phyloP scores from a whole-genome alignment of 2,113 vertebrate species.

The Anser cygnoides region DNA sequence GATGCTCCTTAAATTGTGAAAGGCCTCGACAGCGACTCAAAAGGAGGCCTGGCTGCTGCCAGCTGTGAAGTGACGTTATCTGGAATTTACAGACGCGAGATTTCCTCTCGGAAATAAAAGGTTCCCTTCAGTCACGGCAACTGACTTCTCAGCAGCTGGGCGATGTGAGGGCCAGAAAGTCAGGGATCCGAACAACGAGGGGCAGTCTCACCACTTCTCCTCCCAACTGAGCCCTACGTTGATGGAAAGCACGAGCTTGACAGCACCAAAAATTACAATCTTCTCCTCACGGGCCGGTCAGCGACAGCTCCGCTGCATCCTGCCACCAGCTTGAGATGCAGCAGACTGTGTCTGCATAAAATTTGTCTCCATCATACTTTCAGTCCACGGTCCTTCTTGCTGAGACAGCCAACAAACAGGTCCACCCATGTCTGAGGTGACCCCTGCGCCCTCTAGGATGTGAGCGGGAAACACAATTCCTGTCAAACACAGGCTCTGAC shows the following conservation, averaged over 20 bases:
- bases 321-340: not conserved
- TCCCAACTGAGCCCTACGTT: not conserved
- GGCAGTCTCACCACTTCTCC: not conserved
- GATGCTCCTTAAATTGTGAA: not conserved
- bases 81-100: not conserved
- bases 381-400: not conserved
- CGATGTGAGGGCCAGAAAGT: not conserved
- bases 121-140: not conserved
- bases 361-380: not conserved
- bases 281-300: not conserved
- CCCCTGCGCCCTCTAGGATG: not conserved
- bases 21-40: not conserved
- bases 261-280: not conserved
- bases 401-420: not conserved
- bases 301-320: not conserved
- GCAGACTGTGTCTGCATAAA: rapidly evolving
- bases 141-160: not conserved
- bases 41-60: not conserved
- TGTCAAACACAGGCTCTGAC: not conserved
- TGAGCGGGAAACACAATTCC: not conserved
- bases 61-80: not conserved
- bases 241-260: not conserved
- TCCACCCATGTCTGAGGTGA: not conserved
- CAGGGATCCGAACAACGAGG: not conserved
- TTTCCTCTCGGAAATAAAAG: not conserved